Conservation (phyloP, 1,140 invertebrate species). For the Cherax quadricarinatus region DNA sequence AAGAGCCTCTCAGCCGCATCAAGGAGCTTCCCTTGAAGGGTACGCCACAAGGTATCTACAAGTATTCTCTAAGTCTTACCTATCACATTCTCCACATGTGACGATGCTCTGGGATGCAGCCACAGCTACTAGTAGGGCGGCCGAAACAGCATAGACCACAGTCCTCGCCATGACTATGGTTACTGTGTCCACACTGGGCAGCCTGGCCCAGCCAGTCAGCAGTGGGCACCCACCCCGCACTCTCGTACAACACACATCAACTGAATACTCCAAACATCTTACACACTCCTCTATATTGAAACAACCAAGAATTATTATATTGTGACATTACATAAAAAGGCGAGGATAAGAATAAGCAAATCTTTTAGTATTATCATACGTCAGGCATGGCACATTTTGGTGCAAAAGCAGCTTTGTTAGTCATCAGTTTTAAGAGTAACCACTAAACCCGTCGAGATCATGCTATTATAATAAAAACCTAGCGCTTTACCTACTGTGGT, state of each 20-base stretch:
- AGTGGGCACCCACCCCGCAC: neutral
- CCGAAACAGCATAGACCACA: neutral
- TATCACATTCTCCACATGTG: conserved; percentile 2
- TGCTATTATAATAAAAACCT: too few relatives aligned
- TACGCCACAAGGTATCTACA: too few relatives aligned
- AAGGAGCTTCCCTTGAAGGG: too few relatives aligned
- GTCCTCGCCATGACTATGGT: neutral
- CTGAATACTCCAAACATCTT: neutral
- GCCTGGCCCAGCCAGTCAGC: neutral
- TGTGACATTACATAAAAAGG: too few relatives aligned
- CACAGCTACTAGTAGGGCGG: neutral
- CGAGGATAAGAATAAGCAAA: too few relatives aligned
- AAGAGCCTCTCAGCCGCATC: too few relatives aligned
- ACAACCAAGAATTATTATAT: too few relatives aligned
- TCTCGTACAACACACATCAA: neutral
- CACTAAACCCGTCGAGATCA: too few relatives aligned
- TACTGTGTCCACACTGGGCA: neutral
- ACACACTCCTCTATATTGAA: too few relatives aligned
- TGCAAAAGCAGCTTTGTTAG: neutral
- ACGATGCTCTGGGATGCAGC: neutral
- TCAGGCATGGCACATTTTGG: neutral
- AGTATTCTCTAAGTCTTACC: neutral
- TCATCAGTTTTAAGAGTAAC: too few relatives aligned
- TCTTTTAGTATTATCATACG: neutral
- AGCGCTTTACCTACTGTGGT: too few relatives aligned